Conservation (phyloP, 1,140 invertebrate species). For the Papilio aristodemus region DNA sequence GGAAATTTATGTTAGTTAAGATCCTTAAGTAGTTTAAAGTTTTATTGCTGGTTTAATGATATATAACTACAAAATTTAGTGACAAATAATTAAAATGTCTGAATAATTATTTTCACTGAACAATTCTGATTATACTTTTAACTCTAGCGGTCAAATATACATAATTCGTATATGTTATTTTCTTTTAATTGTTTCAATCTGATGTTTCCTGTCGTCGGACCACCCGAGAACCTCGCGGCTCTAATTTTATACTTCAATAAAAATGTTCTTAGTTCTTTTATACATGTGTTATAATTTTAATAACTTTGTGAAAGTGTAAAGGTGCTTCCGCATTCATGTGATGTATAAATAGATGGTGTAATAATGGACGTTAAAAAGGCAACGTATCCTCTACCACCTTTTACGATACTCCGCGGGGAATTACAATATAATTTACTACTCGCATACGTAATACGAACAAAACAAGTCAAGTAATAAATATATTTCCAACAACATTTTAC, state of each 20-base stretch:
- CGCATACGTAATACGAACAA: neutral
- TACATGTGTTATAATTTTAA: neutral
- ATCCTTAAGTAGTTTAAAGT: too few relatives aligned
- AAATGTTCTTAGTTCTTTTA: neutral
- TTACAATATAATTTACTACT: constrained; percentile 10
- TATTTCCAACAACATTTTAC: neutral
- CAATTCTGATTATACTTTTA: too few relatives aligned
- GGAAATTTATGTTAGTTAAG: too few relatives aligned
- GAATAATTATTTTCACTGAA: too few relatives aligned
- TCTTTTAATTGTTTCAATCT: neutral
- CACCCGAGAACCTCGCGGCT: neutral
- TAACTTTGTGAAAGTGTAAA: constrained; percentile 15
- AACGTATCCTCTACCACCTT: neutral
- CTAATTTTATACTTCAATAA: constrained; percentile 12
- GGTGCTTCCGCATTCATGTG: constrained; percentile 7
- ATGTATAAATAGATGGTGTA: constrained; percentile 12
- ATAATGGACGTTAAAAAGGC: constrained; percentile 2
- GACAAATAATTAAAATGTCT: too few relatives aligned
- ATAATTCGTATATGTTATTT: too few relatives aligned
- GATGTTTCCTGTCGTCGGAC: neutral
- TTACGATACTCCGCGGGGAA: neutral
- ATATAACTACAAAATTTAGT: too few relatives aligned
- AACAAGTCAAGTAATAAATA: neutral
- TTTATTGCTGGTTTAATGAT: neutral
- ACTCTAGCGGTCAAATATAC: too few relatives aligned